Conservation (phyloP, 2,888 invertebrate species). For the Nephrotoma appendiculata region DNA sequence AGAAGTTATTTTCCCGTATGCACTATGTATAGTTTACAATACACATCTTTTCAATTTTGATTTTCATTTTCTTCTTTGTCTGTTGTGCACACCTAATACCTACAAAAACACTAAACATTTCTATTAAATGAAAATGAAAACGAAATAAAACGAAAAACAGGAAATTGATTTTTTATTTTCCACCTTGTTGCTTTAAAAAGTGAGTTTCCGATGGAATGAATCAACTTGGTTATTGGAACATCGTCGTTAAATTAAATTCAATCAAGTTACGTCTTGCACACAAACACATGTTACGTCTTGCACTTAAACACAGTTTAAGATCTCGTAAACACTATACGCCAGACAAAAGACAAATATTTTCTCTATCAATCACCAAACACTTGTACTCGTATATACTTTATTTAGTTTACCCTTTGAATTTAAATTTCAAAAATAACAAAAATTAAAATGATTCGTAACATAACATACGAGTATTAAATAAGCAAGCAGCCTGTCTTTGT, state of each 20-base stretch:
- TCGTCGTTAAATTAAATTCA: no score
- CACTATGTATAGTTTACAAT: no score
- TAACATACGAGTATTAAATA: neutral
- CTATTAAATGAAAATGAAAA: neutral
- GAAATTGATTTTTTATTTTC: neutral
- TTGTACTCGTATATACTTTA: neutral
- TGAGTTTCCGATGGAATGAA: neutral
- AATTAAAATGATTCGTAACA: neutral
- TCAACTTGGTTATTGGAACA: neutral
- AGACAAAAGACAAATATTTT: neutral
- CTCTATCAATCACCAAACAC: neutral
- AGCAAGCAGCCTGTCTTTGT: neutral
- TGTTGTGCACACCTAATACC: neutral
- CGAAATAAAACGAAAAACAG: neutral
- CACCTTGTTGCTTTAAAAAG: neutral
- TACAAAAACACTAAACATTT: neutral
- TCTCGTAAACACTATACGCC: neutral
- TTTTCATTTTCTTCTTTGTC: neutral
- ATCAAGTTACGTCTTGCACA: neutral
- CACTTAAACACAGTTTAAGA: neutral
- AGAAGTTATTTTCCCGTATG: neutral
- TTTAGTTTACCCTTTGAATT: neutral
- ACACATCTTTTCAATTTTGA: neutral
- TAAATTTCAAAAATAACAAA: neutral
- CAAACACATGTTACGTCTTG: neutral